A percentile compares a stretch with the other conserved stretches of the same genome.
Evolutionary conservation across 1,140 invertebrate genomes (phyloP).

Genomic region (Seison nebaliae): DNA sequence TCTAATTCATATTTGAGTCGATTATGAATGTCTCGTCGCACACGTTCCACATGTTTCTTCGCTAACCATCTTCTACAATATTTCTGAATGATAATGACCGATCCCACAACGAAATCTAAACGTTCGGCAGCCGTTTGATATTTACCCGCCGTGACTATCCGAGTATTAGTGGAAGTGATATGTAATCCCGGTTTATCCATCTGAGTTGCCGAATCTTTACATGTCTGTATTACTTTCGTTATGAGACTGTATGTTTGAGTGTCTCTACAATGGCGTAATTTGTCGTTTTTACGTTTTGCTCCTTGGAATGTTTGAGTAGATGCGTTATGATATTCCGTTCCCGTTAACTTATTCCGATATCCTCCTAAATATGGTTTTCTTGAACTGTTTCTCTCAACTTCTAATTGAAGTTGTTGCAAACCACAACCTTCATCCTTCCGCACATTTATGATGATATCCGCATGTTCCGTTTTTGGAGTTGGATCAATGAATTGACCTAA

Average conservation of each 20-base stretch:
- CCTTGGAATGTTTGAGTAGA: constrained; percentile 23
- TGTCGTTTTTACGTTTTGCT: constrained; percentile 16
- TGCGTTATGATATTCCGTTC: constrained; percentile 24
- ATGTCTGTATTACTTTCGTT: constrained; percentile 22
- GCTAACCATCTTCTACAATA: constrained; percentile 19
- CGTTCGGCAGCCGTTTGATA: constrained; percentile 26
- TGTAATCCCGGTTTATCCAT: constrained; percentile 28
- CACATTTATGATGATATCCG: too few species aligned
- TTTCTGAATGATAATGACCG: constrained; percentile 17
- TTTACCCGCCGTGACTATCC: constrained; percentile 21
- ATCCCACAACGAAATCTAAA: background rate
- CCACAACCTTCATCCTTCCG: too few species aligned
- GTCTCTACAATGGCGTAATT: constrained; percentile 20
- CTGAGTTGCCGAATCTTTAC: constrained; percentile 25
- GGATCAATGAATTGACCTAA: too few species aligned
- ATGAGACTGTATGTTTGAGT: constrained; percentile 28
- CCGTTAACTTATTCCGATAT: constrained; percentile 21
- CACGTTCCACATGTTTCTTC: constrained; percentile 14
- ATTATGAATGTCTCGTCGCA: constrained; percentile 13
- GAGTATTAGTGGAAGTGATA: constrained; percentile 21
- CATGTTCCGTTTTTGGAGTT: too few species aligned
- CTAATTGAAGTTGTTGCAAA: too few species aligned
- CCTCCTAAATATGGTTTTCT: constrained; percentile 27
- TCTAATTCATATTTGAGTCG: constrained; percentile 15
- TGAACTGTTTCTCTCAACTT: constrained; percentile 22